These are phyloP conservation scores for Tillus elongatus DNA, from an alignment of 2,888 invertebrate genomes.

Conservation along the genomic window DNA sequence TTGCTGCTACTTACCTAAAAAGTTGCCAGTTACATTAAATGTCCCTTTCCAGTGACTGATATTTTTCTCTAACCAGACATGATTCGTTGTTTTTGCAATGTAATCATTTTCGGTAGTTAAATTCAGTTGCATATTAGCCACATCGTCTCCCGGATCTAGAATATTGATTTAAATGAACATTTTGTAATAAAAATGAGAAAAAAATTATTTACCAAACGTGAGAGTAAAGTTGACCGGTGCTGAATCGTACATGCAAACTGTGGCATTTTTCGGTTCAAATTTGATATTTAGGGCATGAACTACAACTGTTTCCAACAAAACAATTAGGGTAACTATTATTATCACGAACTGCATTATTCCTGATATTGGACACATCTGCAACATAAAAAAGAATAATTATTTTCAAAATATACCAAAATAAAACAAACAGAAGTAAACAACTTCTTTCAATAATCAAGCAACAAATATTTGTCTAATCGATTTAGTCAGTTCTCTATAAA, in stretches of 20 bases:
- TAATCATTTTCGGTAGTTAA: conserved; percentile 22
- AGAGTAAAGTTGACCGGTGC: conserved; percentile 25
- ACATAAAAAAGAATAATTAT: conserved; percentile 19
- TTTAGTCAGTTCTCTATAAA: too few species aligned
- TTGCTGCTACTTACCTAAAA: conserved; percentile 38
- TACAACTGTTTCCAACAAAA: conserved; percentile 27
- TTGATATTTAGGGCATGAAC: conserved; percentile 27
- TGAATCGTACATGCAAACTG: conserved; percentile 31
- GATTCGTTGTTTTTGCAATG: conserved; percentile 23
- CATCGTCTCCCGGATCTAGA: neutral
- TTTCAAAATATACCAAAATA: too few species aligned
- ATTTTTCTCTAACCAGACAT: too few species aligned
- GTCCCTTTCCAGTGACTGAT: conserved; percentile 22
- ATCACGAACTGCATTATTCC: conserved; percentile 32
- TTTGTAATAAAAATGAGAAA: neutral
- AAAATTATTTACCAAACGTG: conserved; percentile 5
- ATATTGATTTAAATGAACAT: neutral
- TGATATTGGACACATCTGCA: conserved; percentile 38
- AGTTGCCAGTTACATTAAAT: conserved; percentile 35
- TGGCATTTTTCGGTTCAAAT: conserved; percentile 28
- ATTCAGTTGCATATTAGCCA: neutral
- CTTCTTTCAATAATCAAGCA: too few species aligned
- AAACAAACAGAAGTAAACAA: too few species aligned
- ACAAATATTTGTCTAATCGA: too few species aligned
- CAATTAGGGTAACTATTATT: conserved; percentile 27